Evolutionary conservation across 2,113 vertebrate genomes (phyloP).

Genomic region (Suncus etruscus): DNA sequence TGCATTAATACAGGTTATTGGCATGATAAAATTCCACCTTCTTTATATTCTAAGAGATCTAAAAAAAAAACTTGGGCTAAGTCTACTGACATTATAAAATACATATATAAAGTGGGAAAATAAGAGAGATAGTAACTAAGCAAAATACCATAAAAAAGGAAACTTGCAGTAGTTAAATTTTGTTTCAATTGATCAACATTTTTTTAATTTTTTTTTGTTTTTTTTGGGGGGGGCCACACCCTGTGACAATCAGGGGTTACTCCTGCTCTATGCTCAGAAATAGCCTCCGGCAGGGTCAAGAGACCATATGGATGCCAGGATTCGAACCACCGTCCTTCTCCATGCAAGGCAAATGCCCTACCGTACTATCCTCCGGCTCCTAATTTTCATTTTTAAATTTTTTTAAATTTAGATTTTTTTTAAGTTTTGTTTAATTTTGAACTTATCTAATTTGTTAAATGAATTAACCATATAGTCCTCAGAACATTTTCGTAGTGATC

Average conservation of each 20-base stretch:
- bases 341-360: no score
- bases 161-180: slow-evolving; percentile 5
- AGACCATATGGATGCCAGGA: no score
- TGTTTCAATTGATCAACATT: neutral
- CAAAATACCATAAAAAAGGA: slow-evolving; percentile 45
- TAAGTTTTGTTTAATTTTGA: neutral
- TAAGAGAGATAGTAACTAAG: neutral
- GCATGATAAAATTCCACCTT: neutral
- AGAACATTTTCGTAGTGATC: no score
- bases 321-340: no score
- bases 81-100: neutral
- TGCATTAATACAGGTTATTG: neutral
- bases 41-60: neutral
- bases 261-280: no score
- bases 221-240: no score
- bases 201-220: neutral
- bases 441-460: slow-evolving; percentile 2
- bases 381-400: no score
- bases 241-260: no score
- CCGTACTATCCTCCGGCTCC: no score
- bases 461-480: neutral
- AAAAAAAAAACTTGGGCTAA: neutral
- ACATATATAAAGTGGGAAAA: neutral
- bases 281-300: no score
- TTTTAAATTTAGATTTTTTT: neutral